Conservation (phyloP, 2,888 invertebrate genomes). For the Tromatobia lineatoria region DNA sequence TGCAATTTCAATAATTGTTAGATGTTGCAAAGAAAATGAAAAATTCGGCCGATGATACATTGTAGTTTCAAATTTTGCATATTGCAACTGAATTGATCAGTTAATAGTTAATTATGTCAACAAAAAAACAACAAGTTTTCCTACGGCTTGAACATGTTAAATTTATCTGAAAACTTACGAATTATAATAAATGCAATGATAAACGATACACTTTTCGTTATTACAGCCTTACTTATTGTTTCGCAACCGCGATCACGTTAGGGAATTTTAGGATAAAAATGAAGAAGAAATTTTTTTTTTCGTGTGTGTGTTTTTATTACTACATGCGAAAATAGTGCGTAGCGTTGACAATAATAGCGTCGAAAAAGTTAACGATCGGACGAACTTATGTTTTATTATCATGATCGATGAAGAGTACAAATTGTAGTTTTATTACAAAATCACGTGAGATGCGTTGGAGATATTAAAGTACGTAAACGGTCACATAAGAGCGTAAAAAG, state of each 20-base stretch:
- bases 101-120: too few species aligned
- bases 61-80: too few species aligned
- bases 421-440: conserved; percentile 47
- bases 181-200: neutral
- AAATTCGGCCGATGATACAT: too few species aligned
- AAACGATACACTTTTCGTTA: neutral
- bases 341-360: conserved; percentile 10
- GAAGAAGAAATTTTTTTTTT: neutral
- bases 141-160: too few species aligned
- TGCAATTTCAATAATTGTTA: too few species aligned
- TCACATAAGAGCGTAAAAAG: conserved; percentile 4
- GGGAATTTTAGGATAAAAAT: neutral
- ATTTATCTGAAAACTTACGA: too few species aligned
- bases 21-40: too few species aligned
- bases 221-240: neutral
- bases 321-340: conserved; percentile 15
- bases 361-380: conserved; percentile 5
- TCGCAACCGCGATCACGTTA: neutral
- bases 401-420: conserved; percentile 60
- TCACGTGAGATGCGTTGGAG: conserved; percentile 32
- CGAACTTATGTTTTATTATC: conserved; percentile 62
- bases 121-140: too few species aligned
- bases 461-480: conserved; percentile 34
- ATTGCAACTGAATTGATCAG: too few species aligned
- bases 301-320: neutral